Conservation (phyloP, 2,888 invertebrate genomes). For the Lobophora halterata region DNA sequence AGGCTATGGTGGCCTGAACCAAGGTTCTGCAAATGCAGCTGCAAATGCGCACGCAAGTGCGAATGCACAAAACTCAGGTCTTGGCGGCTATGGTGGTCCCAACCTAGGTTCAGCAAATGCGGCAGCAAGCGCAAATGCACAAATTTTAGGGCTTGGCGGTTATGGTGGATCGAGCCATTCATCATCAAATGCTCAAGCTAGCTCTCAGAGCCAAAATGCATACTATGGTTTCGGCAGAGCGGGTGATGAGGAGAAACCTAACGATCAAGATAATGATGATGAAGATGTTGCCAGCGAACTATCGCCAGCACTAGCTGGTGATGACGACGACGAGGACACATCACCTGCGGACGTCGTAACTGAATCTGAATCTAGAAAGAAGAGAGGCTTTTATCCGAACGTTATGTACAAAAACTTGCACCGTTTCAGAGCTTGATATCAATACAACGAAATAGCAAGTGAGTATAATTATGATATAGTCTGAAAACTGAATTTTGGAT, state of each 20-base stretch:
- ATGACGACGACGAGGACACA: no score
- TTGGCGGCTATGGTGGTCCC: neutral
- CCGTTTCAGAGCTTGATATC: neutral
- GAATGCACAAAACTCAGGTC: neutral
- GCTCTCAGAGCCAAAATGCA: neutral
- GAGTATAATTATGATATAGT: no score
- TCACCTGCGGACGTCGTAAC: no score
- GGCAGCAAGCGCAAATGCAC: neutral
- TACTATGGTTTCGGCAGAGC: neutral
- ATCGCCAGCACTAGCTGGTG: no score
- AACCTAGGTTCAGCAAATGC: no score
- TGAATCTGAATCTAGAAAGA: constrained; percentile 1
- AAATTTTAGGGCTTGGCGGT: no score
- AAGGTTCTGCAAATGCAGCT: constrained; percentile 4
- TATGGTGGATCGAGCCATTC: no score
- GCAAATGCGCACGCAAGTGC: constrained; percentile 16
- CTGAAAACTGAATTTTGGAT: no score
- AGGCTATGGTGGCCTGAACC: constrained; percentile 9
- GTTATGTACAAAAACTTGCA: neutral
- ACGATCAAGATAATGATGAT: neutral
- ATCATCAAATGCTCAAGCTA: no score
- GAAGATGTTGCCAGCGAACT: neutral
- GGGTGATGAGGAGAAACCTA: no score
- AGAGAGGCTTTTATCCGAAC: constrained; percentile 1
- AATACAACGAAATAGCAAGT: neutral